Evolutionary conservation across 2,888 invertebrate genomes (phyloP), one percentile per base, ranked within the genome.

Genomic region (Pedicia rivosa): DNA sequence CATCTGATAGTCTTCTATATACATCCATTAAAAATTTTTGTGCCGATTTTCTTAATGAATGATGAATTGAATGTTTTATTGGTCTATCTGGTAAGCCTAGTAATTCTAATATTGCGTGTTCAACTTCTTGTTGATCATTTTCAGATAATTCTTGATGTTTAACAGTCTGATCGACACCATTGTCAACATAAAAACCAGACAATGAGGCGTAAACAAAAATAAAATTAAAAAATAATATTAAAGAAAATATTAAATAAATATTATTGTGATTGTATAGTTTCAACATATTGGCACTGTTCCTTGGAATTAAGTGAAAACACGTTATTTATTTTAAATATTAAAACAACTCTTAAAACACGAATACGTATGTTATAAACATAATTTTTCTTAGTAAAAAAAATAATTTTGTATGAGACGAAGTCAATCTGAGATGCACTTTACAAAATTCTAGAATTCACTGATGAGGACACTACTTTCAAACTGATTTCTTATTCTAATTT

Each of bases 1-100:
- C 66, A 33, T 70, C 70, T 39, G 77, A 73, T 34, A 91, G 62
- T 43, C 79, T 75, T 52, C 81, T 78, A 60, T 92, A 92, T 39
- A 92, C 77, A 55, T 90, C 86, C 51, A 90, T 62, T 45, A 92
- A 70, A 62, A 90, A 92, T 58, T 79, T 78, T 1, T 91, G 86
- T 29, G 88, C 90, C 5, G 86, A 83, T 55, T 71, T 72, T 42
- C 64, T 63, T 27, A 62, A 39, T 2, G 61, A 62, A 38, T 67
- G 58, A 41, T 67, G 66, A 40, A 63, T 59, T 46, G 63, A 63
- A 41, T 64, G 57, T 44, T 66, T 67, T 46, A 68, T 65, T 29
- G 90, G 90, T 51, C 83, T 68, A 51, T 81, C 80, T 15, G 88
- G 80, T 45, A 92, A 66, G 3, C 91, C 92, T 48, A 94, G 65